Evolutionary conservation across 2,888 invertebrate genomes (phyloP).

Genomic region (Therioaphis trifolii): DNA sequence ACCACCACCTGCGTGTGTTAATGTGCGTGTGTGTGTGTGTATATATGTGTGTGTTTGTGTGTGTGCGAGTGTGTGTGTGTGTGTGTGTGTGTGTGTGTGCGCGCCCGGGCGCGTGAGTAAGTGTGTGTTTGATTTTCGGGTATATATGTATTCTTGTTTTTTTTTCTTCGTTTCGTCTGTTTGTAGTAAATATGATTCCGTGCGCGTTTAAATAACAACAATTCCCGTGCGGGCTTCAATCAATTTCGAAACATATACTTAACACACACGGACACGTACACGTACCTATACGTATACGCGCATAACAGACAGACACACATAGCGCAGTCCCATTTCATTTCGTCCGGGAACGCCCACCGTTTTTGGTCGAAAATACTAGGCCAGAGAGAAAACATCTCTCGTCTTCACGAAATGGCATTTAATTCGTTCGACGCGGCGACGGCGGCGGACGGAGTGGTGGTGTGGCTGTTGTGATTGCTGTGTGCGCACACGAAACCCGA

Average conservation of each 20-base stretch:
- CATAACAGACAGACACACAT: slow-evolving; percentile 27
- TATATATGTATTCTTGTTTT: slow-evolving; percentile 1
- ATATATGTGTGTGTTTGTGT: too few relatives aligned
- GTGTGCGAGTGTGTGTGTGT: neutral
- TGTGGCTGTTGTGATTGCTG: slow-evolving; percentile 55
- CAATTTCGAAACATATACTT: slow-evolving; percentile 61
- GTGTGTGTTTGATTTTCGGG: slow-evolving; percentile 51
- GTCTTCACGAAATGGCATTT: slow-evolving; percentile 57
- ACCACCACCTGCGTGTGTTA: slow-evolving; percentile 40
- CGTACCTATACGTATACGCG: neutral
- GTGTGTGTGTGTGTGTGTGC: neutral
- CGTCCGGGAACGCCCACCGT: slow-evolving; percentile 59
- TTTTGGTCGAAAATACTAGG: slow-evolving; percentile 48
- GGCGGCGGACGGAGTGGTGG: neutral
- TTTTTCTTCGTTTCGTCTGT: slow-evolving; percentile 21
- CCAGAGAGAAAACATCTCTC: slow-evolving; percentile 5
- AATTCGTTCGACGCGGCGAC: slow-evolving; percentile 15
- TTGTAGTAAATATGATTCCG: slow-evolving; percentile 45
- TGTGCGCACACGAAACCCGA: slow-evolving; percentile 34
- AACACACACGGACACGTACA: slow-evolving; percentile 9
- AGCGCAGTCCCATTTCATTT: slow-evolving; percentile 60
- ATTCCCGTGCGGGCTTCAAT: slow-evolving; percentile 56
- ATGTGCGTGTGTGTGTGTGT: neutral
- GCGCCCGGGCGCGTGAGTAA: neutral
- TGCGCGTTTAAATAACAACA: slow-evolving; percentile 48